Evolutionary conservation across 1,140 invertebrate genomes (phyloP).

Genomic region (Megalonaias nervosa): DNA sequence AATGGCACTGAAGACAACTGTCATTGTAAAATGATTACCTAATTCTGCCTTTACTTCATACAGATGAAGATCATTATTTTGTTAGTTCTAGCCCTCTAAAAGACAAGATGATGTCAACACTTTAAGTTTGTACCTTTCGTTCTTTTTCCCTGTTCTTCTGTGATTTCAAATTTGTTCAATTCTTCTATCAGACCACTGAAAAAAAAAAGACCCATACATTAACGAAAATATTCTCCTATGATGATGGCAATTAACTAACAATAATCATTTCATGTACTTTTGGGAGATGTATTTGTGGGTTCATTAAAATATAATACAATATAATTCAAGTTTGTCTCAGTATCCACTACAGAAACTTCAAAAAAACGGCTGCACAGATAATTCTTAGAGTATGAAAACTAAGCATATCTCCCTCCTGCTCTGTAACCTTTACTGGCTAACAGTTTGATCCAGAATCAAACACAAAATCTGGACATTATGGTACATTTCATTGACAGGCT

Average conservation of each 20-base stretch:
- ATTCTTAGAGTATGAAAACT: too few relatives aligned
- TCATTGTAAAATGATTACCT: not conserved
- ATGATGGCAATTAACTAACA: not conserved
- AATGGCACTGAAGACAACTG: not conserved
- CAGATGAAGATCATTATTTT: not conserved
- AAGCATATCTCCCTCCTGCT: too few relatives aligned
- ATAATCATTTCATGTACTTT: not conserved
- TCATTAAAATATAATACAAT: not conserved
- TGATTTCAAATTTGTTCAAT: conserved; percentile 43
- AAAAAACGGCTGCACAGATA: not conserved
- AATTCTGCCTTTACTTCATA: not conserved
- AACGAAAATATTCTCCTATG: not conserved
- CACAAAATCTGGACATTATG: too few relatives aligned
- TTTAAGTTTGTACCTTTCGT: conserved; percentile 31
- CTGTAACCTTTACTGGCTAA: too few relatives aligned
- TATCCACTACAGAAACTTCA: not conserved
- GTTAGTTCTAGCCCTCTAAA: not conserved
- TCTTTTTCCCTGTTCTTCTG: conserved; percentile 42
- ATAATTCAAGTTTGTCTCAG: not conserved
- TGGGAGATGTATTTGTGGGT: not conserved
- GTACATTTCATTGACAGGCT: too few relatives aligned
- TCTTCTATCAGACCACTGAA: conserved; percentile 61
- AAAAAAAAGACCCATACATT: conserved; percentile 10
- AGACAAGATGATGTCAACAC: not conserved
- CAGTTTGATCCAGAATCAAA: too few relatives aligned